These are phyloP conservation scores for Dysmachus trigonus DNA, from an alignment of 2,888 invertebrate species.

Conservation along the genomic window DNA sequence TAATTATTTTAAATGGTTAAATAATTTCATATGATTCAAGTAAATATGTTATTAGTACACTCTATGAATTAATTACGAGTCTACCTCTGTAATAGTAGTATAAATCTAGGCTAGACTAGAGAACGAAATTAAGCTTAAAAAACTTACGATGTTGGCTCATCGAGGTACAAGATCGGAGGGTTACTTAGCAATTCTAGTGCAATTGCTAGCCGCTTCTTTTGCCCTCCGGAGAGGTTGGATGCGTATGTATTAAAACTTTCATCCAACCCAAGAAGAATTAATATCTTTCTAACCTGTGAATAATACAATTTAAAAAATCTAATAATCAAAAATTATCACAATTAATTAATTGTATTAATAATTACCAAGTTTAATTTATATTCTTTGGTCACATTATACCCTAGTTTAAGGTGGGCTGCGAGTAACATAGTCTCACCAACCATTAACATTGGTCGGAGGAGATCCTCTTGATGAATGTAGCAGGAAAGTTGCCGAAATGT, in stretches of 20 bases:
- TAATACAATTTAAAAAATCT: too few relatives aligned
- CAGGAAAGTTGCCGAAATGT: constrained; percentile 78
- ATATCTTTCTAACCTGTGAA: constrained; percentile 73
- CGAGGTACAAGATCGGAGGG: constrained; percentile 86
- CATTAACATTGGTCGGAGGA: constrained; percentile 77
- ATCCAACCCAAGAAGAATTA: constrained; percentile 76
- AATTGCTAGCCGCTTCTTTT: constrained; percentile 82
- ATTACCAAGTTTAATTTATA: constrained; percentile 77
- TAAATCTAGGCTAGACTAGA: too few relatives aligned
- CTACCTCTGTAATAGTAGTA: too few relatives aligned
- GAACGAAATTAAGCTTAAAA: not conserved
- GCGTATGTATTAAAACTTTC: constrained; percentile 76
- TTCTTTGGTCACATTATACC: constrained; percentile 72
- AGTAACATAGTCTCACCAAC: constrained; percentile 84
- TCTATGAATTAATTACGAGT: too few relatives aligned
- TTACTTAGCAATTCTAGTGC: constrained; percentile 86
- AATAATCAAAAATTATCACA: too few relatives aligned
- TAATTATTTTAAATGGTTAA: too few relatives aligned
- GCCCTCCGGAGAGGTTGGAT: constrained; percentile 83
- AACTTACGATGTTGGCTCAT: constrained; percentile 85
- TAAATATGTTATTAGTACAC: too few relatives aligned
- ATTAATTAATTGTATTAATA: not conserved
- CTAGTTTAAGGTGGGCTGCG: constrained; percentile 83
- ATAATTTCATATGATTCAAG: too few relatives aligned
- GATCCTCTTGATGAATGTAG: constrained; percentile 87